Conservation (phyloP, 2,888 invertebrate species). For the Volucella inflata region DNA sequence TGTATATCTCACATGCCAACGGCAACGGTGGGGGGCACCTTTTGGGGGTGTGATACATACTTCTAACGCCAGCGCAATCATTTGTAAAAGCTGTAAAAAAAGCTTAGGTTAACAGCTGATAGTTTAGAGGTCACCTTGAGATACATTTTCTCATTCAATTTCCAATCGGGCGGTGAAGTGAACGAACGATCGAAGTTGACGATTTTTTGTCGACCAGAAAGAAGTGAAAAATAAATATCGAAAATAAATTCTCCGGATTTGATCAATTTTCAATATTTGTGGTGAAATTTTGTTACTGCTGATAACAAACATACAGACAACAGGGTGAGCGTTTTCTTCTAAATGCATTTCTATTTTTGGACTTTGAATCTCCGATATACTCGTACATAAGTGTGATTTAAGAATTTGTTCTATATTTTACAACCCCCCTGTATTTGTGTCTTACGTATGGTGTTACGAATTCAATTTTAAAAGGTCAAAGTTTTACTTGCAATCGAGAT, state of each 20-base stretch:
- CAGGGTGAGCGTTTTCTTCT: constrained; percentile 56
- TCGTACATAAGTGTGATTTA: background rate
- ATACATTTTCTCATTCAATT: constrained; percentile 74
- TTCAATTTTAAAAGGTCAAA: too few species aligned
- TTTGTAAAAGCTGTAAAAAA: constrained; percentile 61
- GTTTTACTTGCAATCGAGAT: too few species aligned
- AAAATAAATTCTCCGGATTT: constrained; percentile 2
- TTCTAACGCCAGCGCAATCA: constrained; percentile 67
- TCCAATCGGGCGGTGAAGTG: constrained; percentile 74
- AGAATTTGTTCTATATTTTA: background rate
- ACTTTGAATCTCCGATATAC: constrained; percentile 31
- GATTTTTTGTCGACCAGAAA: constrained; percentile 7
- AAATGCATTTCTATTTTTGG: constrained; percentile 14
- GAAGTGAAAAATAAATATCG: constrained; percentile 14
- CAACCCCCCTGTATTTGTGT: too few species aligned
- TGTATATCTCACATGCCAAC: constrained; percentile 5
- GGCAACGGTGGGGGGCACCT: constrained; percentile 22
- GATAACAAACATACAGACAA: background rate
- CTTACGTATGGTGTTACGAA: too few species aligned
- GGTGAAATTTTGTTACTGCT: constrained; percentile 27
- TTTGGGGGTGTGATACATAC: constrained; percentile 70
- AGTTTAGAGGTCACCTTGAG: constrained; percentile 75
- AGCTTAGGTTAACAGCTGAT: constrained; percentile 70
- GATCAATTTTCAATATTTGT: constrained; percentile 21
- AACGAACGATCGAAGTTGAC: constrained; percentile 51